These are phyloP conservation scores for Speoplatyrhinus poulsoni DNA, from an alignment of 2,113 vertebrate genomes.

Conservation along the genomic window DNA sequence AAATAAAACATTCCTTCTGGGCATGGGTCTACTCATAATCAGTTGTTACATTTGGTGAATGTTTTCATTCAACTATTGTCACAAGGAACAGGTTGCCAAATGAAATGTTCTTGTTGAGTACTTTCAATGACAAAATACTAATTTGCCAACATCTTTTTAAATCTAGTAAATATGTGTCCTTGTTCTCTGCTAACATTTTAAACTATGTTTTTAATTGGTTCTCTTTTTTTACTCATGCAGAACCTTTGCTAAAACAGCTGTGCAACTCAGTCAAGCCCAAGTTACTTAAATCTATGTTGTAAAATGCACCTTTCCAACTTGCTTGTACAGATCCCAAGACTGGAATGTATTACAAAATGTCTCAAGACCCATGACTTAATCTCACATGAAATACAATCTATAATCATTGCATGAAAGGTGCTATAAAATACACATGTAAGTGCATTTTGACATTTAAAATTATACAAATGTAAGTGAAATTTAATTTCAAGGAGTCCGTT, in stretches of 20 bases:
- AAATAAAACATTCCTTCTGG: background rate
- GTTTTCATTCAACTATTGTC: slow-evolving; percentile 6
- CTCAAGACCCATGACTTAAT: background rate
- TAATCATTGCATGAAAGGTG: background rate
- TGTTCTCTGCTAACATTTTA: too few species aligned
- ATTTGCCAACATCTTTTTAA: too few species aligned
- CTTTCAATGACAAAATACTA: too few species aligned
- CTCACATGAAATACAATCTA: background rate
- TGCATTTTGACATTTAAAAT: too few species aligned
- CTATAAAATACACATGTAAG: too few species aligned
- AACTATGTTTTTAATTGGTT: slow-evolving; percentile 41
- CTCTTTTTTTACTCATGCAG: slow-evolving; percentile 33
- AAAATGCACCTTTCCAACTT: background rate
- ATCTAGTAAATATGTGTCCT: too few species aligned
- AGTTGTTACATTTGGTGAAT: background rate
- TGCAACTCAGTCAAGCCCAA: slow-evolving; percentile 15
- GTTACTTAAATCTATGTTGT: background rate
- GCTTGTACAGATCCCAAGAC: background rate
- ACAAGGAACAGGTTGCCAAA: too few species aligned
- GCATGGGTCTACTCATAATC: background rate
- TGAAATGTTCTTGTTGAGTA: too few species aligned
- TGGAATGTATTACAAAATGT: background rate
- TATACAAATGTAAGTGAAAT: too few species aligned
- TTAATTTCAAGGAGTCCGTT: slow-evolving; percentile 24
- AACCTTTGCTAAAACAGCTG: background rate